Conservation (phyloP, 2,113 vertebrate genomes). For the Cottus gobio region DNA sequence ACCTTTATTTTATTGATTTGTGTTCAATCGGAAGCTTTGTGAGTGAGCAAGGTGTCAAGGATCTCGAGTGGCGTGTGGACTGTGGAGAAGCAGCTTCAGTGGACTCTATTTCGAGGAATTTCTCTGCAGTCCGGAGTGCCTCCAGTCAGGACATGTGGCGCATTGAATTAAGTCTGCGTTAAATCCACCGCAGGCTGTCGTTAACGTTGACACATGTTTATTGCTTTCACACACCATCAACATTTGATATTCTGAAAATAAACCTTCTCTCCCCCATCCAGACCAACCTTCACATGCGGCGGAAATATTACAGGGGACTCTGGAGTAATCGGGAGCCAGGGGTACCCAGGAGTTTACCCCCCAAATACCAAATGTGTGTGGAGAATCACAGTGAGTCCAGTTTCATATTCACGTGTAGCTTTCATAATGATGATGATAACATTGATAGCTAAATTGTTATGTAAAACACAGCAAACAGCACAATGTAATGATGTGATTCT, state of each 20-base stretch:
- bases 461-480: background rate
- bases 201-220: background rate
- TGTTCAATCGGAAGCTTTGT: slow-evolving; percentile 5
- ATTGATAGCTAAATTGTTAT: background rate
- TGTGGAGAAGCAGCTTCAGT: slow-evolving; percentile 12
- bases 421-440: background rate
- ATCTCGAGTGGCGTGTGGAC: slow-evolving; percentile 2
- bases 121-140: slow-evolving; percentile 42
- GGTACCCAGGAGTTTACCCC: slow-evolving; percentile 97
- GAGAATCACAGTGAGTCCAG: slow-evolving; percentile 95
- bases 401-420: slow-evolving; percentile 7
- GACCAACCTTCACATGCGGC: slow-evolving; percentile 92
- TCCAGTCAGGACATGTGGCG: slow-evolving; percentile 41
- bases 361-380: slow-evolving; percentile 98
- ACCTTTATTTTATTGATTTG: background rate
- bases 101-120: slow-evolving; percentile 12
- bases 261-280: slow-evolving; percentile 57
- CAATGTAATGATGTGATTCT: background rate
- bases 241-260: slow-evolving; percentile 14
- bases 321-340: slow-evolving; percentile 96
- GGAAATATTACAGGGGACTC: slow-evolving; percentile 93
- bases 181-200: slow-evolving; percentile 8
- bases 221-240: slow-evolving; percentile 2
- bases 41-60: slow-evolving; percentile 37
- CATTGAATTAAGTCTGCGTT: slow-evolving; percentile 38